These are phyloP conservation scores for Urechis unicinctus DNA, from an alignment of 2,888 invertebrate species.

Conservation along the genomic window DNA sequence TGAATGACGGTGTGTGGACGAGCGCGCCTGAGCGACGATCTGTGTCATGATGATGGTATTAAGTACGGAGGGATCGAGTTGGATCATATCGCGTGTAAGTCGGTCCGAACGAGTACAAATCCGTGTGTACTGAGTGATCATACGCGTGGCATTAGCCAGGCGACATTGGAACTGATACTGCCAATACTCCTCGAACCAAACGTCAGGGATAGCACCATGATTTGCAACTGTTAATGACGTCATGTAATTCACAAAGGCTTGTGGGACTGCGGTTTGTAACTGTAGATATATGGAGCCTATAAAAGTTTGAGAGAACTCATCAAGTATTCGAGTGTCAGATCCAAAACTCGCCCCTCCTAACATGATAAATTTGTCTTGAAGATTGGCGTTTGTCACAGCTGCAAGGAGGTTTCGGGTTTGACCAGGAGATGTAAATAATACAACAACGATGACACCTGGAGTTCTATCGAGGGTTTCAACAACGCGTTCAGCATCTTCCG, in stretches of 20 bases:
- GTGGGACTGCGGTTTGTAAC: constrained; percentile 22
- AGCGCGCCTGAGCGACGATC: no score
- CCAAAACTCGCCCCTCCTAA: constrained; percentile 41
- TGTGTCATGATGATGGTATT: constrained; percentile 46
- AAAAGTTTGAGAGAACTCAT: neutral
- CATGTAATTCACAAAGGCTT: constrained; percentile 38
- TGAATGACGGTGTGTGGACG: neutral
- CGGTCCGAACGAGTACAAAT: constrained; percentile 36
- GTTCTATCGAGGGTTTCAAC: neutral
- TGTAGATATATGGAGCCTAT: neutral
- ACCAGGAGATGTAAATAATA: constrained; percentile 38
- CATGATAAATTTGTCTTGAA: constrained; percentile 35
- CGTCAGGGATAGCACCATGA: constrained; percentile 44
- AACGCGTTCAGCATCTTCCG: neutral
- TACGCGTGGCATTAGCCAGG: constrained; percentile 30
- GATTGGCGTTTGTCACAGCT: constrained; percentile 25
- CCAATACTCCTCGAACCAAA: constrained; percentile 52
- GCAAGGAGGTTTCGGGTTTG: constrained; percentile 40
- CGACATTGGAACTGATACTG: constrained; percentile 43
- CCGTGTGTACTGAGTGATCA: constrained; percentile 20
- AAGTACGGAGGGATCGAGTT: constrained; percentile 39
- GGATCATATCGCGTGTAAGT: constrained; percentile 29
- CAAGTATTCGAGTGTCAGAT: neutral
- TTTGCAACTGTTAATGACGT: constrained; percentile 35
- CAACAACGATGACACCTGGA: constrained; percentile 36